Percentiles rank a stretch among this genome's conserved stretches.
Conservation (phyloP, 2,888 invertebrate genomes). For the Adelognathus sp. region DNA sequence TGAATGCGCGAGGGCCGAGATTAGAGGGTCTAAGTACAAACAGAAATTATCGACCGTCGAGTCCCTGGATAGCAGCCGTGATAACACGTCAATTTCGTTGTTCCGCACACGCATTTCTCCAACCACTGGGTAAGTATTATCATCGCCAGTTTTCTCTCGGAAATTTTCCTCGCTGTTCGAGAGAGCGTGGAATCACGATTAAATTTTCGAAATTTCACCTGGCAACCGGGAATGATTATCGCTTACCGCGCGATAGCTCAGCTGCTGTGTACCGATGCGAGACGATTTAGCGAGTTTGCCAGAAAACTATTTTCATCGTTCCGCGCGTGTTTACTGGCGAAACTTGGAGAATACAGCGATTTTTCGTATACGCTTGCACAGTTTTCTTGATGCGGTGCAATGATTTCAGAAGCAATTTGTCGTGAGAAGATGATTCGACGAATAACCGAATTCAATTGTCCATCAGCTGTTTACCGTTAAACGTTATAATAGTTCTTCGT, state of each 20-base stretch:
- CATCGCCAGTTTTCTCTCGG: not conserved
- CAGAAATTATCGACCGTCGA: no score
- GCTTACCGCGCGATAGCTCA: not conserved
- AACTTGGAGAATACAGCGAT: not conserved
- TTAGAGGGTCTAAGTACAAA: no score
- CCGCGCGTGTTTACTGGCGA: conserved; percentile 20
- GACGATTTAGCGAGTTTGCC: conserved; percentile 26
- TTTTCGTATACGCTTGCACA: not conserved
- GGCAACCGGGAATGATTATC: conserved; percentile 26
- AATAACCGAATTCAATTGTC: not conserved
- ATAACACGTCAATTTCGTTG: not conserved
- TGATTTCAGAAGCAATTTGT: not conserved
- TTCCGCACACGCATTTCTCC: not conserved
- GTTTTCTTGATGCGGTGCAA: not conserved
- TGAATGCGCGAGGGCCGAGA: no score
- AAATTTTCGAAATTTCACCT: conserved; percentile 39
- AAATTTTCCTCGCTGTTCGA: not conserved
- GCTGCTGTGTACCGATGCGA: not conserved
- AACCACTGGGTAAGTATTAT: not conserved
- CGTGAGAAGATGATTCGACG: not conserved
- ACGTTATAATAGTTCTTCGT: no score
- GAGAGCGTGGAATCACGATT: not conserved
- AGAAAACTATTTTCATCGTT: conserved; percentile 53
- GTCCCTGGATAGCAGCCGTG: not conserved
- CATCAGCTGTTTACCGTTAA: not conserved